phyloP scores from a whole-genome alignment of 2,797 vertebrate species.

The Amblyraja radiata region DNA sequence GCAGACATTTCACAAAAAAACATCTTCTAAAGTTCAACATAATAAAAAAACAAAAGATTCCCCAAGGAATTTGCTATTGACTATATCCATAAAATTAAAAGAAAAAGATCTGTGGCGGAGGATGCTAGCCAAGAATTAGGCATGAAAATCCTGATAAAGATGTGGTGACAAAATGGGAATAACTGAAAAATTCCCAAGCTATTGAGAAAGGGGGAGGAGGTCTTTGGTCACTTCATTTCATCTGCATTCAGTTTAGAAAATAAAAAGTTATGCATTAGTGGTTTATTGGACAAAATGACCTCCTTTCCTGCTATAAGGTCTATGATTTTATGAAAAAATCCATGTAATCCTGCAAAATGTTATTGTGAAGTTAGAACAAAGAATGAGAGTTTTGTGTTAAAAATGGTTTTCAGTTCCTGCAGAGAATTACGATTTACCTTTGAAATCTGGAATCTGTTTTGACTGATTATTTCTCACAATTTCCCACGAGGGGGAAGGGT shows the following conservation, averaged over 20 bases:
- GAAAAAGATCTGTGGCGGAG: background rate
- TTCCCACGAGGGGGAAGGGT: background rate
- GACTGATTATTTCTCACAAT: background rate
- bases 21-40: background rate
- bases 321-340: background rate
- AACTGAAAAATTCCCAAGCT: background rate
- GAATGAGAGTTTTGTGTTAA: background rate
- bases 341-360: background rate
- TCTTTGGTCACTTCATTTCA: background rate
- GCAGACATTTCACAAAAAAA: background rate
- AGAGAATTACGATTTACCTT: background rate
- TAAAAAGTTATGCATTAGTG: background rate
- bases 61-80: background rate
- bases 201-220: background rate
- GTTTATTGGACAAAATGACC: background rate
- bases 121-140: background rate
- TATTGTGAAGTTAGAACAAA: background rate
- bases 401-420: background rate
- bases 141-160: background rate
- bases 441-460: slow-evolving; percentile 28
- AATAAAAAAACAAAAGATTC: background rate
- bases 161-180: background rate
- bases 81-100: background rate
- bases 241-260: background rate
- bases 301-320: background rate